These are phyloP conservation scores for Scotopteryx bipunctaria DNA, from an alignment of 2,888 invertebrate genomes.

Conservation along the genomic window DNA sequence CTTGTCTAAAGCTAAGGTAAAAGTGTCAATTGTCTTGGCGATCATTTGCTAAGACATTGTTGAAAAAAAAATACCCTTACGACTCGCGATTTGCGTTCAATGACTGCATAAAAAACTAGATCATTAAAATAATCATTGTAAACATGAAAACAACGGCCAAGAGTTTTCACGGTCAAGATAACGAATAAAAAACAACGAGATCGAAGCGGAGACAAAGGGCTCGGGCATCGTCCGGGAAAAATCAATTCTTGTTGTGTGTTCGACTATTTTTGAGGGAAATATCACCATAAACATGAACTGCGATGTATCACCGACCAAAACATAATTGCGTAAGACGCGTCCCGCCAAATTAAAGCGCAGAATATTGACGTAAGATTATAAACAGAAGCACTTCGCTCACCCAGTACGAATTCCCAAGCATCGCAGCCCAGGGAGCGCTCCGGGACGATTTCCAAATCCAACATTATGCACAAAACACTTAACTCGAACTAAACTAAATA, in stretches of 20 bases:
- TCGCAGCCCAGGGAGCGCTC: constrained; percentile 98
- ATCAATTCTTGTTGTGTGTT: constrained; percentile 58
- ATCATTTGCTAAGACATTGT: background rate
- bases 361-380: constrained; percentile 72
- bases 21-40: too few species aligned
- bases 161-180: constrained; percentile 79
- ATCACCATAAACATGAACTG: constrained; percentile 21
- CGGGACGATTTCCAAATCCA: constrained; percentile 98
- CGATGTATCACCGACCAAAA: constrained; percentile 43
- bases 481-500: constrained; percentile 90
- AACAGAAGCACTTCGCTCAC: constrained; percentile 82
- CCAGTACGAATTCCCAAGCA: constrained; percentile 98
- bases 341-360: constrained; percentile 78
- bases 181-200: constrained; percentile 70
- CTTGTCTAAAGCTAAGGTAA: background rate
- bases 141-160: constrained; percentile 64
- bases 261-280: constrained; percentile 5
- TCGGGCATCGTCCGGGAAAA: constrained; percentile 53
- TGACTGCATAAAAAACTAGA: constrained; percentile 20
- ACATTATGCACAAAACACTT: constrained; percentile 89
- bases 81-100: background rate
- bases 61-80: background rate
- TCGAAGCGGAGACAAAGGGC: constrained; percentile 68
- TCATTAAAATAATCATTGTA: constrained; percentile 33
- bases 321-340: constrained; percentile 74